Evolutionary conservation across 2,113 vertebrate genomes (phyloP).

Genomic region (Melozone crissalis): DNA sequence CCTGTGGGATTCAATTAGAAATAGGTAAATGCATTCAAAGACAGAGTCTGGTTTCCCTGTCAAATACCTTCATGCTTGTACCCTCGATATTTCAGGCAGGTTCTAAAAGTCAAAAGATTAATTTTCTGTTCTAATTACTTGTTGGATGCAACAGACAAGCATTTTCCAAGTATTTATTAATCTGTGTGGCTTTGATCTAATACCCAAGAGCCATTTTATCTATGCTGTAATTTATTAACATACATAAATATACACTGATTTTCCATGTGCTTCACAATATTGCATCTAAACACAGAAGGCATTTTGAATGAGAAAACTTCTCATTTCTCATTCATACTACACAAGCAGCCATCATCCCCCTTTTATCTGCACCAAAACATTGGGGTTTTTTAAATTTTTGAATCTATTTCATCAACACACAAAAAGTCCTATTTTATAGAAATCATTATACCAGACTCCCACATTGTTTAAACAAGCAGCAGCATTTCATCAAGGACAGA

Average conservation of each 20-base stretch:
- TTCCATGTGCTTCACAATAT: not conserved
- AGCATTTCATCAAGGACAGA: not conserved
- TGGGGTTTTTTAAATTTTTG: not conserved
- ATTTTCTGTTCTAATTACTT: constrained; percentile 41
- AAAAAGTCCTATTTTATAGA: not conserved
- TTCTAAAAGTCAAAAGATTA: constrained; percentile 24
- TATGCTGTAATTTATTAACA: constrained; percentile 6
- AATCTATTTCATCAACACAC: not conserved
- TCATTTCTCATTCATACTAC: not conserved
- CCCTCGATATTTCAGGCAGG: not conserved
- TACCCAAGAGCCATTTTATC: constrained; percentile 4
- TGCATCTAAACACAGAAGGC: not conserved
- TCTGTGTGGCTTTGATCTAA: constrained; percentile 12
- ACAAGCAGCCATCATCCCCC: not conserved
- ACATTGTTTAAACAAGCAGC: not conserved
- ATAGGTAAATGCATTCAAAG: constrained; percentile 22
- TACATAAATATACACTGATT: constrained; percentile 1
- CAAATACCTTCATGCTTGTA: not conserved
- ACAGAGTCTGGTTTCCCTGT: not conserved
- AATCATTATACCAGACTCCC: not conserved
- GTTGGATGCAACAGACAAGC: constrained; percentile 4
- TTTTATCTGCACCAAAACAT: not conserved
- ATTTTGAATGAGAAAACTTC: not conserved
- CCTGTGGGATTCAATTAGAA: constrained; percentile 33
- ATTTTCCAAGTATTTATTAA: constrained; percentile 9